Base-by-base conservation (phyloP, 2,888 invertebrate species). In the Megaustenia siamemsis region DNA sequence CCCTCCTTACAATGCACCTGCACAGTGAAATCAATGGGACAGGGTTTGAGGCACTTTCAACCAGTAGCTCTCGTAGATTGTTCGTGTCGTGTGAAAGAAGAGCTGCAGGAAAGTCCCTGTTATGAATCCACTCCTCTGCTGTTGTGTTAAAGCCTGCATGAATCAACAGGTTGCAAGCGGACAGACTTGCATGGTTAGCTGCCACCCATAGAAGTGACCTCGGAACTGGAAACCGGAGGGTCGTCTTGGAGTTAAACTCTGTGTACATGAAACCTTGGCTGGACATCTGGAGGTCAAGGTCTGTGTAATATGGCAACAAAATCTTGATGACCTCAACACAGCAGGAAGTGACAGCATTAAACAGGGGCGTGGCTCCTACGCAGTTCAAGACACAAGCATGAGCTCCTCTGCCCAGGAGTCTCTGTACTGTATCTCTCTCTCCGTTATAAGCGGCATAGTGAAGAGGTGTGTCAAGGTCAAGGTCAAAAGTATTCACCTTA, bases 381-480 rank as follows among this genome's bases (percentile, higher is more conserved):
- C 87, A 82, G 86, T 91, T 93, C 0, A 82, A 49, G 24, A 86
- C 80, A 82, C 92, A 86, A 1, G 93, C 92, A 69, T 91, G 87
- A 2, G 92, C 92, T 24, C 92, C 92, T 78, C 87, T 68, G 49
- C 87, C 83, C n/a, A 93, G 78, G 10, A 93, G 86, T 18, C 87
- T 71, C 75, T 84, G 83, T 5, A 91, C 89, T 21, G 88, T 88
- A 56, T 88, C 86, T n/a, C 88, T 60, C 83, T 90, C 88, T 18
- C 91, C 91, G 82, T 93, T 92, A 83, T 89, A 92, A 0, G 92
- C 86, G 38, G 92, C 91, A 86, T 91, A 93, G 80, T 89, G 90
- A 2, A 93, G 81, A 0, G 93, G 90, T 12, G 92, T 92, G 84
- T 93, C 92, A 0, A 69, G 56, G 76, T 93, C 93, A 75, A 92